A percentile compares a stretch with the other conserved stretches of the same genome.
These are phyloP conservation scores for Chesias legatella DNA, from an alignment of 2,888 invertebrate genomes.

Conservation along the genomic window DNA sequence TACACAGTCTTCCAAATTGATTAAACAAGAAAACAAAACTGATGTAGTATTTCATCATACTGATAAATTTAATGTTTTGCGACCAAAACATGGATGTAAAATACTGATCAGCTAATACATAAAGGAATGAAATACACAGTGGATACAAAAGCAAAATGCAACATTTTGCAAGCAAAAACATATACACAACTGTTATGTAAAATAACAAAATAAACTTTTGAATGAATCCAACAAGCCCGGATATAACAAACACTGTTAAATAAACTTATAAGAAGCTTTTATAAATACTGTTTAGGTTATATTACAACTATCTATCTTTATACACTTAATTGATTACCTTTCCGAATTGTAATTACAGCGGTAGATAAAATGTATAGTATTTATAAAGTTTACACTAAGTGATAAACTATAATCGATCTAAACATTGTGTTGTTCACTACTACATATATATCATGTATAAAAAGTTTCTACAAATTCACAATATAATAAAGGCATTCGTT, in stretches of 20 bases:
- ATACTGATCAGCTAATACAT: conserved; percentile 38
- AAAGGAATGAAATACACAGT: conserved; percentile 27
- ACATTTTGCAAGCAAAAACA: conserved; percentile 25
- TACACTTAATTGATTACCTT: conserved; percentile 21
- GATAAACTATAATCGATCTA: conserved; percentile 52
- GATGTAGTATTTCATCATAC: too few relatives aligned
- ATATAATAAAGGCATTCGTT: conserved; percentile 68
- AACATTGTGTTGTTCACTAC: conserved; percentile 45
- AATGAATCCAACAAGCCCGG: conserved; percentile 71
- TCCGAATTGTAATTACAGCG: conserved; percentile 24
- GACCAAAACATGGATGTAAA: too few relatives aligned
- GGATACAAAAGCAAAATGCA: conserved; percentile 23
- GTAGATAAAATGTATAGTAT: conserved; percentile 35
- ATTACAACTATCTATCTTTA: conserved; percentile 30
- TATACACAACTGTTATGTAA: conserved; percentile 25
- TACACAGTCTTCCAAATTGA: neutral
- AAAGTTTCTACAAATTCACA: conserved; percentile 64
- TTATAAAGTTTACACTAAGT: conserved; percentile 43
- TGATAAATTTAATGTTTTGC: too few relatives aligned
- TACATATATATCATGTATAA: conserved; percentile 60
- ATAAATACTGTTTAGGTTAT: conserved; percentile 30
- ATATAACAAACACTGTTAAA: conserved; percentile 45
- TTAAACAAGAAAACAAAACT: too few relatives aligned
- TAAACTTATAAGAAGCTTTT: conserved; percentile 27
- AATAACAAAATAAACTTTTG: conserved; percentile 76